Conservation (phyloP, 2,113 vertebrate genomes). For the Megaleporinus macrocephalus region DNA sequence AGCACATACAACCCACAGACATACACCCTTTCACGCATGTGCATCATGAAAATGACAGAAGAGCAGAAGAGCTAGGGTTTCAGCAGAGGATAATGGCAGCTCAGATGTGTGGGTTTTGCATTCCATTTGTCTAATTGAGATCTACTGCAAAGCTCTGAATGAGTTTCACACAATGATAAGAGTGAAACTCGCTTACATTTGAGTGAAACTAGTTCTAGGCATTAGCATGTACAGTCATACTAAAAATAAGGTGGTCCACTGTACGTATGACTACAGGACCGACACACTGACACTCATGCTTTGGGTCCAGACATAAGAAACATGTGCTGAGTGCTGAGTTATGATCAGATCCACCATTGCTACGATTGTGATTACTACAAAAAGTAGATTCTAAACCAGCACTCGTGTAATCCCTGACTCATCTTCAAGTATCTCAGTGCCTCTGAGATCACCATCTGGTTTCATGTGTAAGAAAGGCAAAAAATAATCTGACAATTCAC, state of each 20-base stretch:
- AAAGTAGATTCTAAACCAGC: not conserved
- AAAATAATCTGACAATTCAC: not conserved
- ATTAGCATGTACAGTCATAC: not conserved
- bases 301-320: not conserved
- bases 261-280: not conserved
- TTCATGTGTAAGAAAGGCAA: not conserved
- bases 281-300: not conserved
- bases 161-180: not conserved
- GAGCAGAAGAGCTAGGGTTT: not conserved
- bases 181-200: not conserved
- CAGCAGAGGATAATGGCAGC: not conserved
- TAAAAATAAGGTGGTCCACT: not conserved
- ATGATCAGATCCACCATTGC: not conserved
- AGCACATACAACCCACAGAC: not conserved
- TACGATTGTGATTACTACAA: not conserved
- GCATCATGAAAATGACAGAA: too few relatives aligned
- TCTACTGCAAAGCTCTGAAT: not conserved
- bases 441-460: conserved; percentile 8
- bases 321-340: not conserved
- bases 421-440: not conserved
- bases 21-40: not conserved
- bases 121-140: not conserved
- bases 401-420: not conserved
- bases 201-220: not conserved
- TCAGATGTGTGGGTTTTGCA: too few relatives aligned